phyloP scores from a whole-genome alignment of 2,888 invertebrate genomes.

The Eupeodes latifasciatus region DNA sequence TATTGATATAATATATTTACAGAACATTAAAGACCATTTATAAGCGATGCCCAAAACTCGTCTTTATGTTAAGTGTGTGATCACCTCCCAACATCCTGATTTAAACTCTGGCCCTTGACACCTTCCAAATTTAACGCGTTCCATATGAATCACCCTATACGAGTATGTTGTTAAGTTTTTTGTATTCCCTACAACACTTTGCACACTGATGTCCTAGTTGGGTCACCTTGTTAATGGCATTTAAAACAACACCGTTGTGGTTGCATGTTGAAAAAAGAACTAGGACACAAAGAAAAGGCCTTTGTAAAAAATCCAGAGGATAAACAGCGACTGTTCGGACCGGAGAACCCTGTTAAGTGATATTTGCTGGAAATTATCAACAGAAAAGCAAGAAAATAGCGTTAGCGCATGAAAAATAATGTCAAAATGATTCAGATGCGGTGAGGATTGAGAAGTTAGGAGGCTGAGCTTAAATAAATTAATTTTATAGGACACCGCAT shows the following conservation, averaged over 20 bases:
- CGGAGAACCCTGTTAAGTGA: slow-evolving; percentile 26
- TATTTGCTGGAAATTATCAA: slow-evolving; percentile 49
- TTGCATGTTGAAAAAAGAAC: slow-evolving; percentile 30
- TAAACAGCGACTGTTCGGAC: neutral
- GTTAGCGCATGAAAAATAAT: slow-evolving; percentile 49
- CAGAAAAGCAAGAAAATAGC: slow-evolving; percentile 35
- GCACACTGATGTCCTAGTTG: neutral
- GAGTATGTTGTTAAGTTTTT: neutral
- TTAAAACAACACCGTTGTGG: slow-evolving; percentile 61
- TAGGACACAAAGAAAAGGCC: neutral
- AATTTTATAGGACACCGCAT: slow-evolving; percentile 49
- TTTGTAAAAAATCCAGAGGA: neutral
- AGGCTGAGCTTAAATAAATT: slow-evolving; percentile 29
- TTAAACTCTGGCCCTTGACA: no score
- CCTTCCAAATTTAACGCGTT: no score
- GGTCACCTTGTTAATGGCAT: slow-evolving; percentile 67
- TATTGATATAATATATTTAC: no score
- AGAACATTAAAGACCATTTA: no score
- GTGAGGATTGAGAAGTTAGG: neutral
- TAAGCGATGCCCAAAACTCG: no score
- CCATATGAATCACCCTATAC: neutral
- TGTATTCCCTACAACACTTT: neutral
- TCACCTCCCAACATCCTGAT: no score
- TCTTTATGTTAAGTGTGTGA: no score
- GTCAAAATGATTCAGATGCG: slow-evolving; percentile 60